Conservation (phyloP, 2,113 vertebrate genomes). For the Planiliza haematocheilus region DNA sequence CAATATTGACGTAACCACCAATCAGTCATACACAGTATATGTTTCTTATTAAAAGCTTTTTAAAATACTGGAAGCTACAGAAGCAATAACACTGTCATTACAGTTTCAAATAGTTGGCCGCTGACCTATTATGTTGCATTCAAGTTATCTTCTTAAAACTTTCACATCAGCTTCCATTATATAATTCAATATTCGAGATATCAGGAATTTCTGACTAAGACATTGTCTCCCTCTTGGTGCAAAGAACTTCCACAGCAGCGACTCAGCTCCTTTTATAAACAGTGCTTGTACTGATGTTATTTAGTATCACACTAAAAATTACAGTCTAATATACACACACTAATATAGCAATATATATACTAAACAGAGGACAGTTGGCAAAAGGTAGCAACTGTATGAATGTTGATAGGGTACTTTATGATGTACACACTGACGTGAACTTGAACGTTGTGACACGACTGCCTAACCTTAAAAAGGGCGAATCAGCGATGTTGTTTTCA, state of each 20-base stretch:
- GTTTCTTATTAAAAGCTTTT: neutral
- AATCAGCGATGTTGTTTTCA: slow-evolving; percentile 13
- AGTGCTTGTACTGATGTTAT: neutral
- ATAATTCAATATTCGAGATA: neutral
- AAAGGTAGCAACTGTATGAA: neutral
- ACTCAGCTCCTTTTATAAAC: neutral
- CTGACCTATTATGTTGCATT: neutral
- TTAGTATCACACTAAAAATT: neutral
- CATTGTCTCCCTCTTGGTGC: neutral
- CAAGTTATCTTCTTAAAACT: neutral
- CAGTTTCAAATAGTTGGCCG: neutral
- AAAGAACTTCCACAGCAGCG: neutral
- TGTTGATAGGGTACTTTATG: neutral
- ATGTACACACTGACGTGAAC: neutral
- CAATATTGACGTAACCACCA: too few relatives aligned
- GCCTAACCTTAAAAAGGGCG: neutral
- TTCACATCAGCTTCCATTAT: neutral
- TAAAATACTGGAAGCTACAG: neutral
- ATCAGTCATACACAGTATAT: neutral
- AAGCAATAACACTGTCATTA: slow-evolving; percentile 12
- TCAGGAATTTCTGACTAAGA: neutral
- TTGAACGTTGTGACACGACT: neutral
- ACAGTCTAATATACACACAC: too few relatives aligned
- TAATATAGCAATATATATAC: neutral
- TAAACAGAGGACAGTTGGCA: neutral